These are phyloP conservation scores for Oikopleura albicans DNA, from an alignment of 23 tunicate species.

Conservation along the genomic window DNA sequence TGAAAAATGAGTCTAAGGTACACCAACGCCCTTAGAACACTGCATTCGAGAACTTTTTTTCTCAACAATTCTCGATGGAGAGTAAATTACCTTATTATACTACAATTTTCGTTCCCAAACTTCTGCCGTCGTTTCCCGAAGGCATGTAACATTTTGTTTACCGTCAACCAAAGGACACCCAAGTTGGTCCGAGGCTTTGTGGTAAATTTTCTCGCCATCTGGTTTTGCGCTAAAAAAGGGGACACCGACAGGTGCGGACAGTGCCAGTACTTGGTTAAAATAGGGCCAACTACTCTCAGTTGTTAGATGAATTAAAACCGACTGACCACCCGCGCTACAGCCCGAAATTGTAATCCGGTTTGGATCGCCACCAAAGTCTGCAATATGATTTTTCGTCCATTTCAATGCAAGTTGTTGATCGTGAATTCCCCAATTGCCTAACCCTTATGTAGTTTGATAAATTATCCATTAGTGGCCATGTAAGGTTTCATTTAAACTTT, in stretches of 20 bases:
- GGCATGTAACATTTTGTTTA: too few species aligned
- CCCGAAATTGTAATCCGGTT: not conserved
- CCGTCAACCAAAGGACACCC: not conserved
- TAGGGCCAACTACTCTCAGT: not conserved
- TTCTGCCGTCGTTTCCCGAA: too few species aligned
- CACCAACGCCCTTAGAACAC: too few species aligned
- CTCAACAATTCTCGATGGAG: too few species aligned
- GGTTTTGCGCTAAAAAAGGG: not conserved
- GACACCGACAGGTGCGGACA: not conserved
- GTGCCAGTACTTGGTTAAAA: not conserved
- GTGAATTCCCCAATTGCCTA: conserved; percentile 10
- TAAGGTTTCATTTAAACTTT: too few species aligned
- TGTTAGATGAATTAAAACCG: not conserved
- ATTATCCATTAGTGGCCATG: too few species aligned
- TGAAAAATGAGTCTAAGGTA: too few species aligned
- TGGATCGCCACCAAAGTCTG: not conserved
- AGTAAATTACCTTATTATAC: too few species aligned
- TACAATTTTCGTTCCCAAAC: too few species aligned
- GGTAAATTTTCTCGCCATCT: not conserved
- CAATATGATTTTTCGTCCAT: not conserved
- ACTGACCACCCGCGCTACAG: not conserved
- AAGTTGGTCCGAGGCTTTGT: not conserved
- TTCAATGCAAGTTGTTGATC: not conserved
- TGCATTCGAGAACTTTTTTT: too few species aligned
- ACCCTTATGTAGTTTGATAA: too few species aligned